Evolutionary conservation across 2,797 vertebrate species (phyloP).

Genomic region (Molossus alvarezi): DNA sequence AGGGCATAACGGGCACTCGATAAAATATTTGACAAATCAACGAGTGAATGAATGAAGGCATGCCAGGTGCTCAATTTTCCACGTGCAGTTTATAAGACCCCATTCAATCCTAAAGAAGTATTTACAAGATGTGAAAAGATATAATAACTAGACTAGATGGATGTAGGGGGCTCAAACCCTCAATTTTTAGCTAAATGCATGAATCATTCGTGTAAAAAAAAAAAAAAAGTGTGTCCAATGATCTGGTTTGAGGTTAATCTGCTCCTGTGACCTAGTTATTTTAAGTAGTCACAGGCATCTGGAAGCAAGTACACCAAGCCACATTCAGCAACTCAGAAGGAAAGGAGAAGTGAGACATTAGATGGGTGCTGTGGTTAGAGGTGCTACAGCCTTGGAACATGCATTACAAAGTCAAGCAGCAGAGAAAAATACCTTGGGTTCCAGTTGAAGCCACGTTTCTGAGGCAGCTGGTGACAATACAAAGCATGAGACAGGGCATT

Average conservation of each 20-base stretch:
- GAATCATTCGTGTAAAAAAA: neutral
- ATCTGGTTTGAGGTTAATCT: conserved; percentile 43
- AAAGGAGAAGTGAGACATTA: neutral
- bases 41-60: neutral
- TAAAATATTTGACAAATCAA: neutral
- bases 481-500: neutral
- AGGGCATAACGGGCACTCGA: neutral
- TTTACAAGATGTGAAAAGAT: neutral
- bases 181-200: neutral
- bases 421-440: neutral
- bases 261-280: conserved; percentile 35
- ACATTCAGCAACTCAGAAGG: neutral
- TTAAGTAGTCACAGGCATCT: neutral
- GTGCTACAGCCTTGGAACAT: neutral
- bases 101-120: neutral
- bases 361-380: neutral
- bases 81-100: neutral
- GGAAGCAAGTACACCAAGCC: conserved; percentile 23
- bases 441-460: neutral
- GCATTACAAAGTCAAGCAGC: neutral
- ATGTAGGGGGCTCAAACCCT: neutral
- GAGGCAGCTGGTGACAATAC: neutral
- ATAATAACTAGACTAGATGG: neutral
- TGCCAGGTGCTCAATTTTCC: neutral
- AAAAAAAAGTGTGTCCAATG: neutral